These are phyloP conservation scores for Macroglossus sobrinus DNA, from an alignment of 2,113 vertebrate genomes.

Conservation along the genomic window DNA sequence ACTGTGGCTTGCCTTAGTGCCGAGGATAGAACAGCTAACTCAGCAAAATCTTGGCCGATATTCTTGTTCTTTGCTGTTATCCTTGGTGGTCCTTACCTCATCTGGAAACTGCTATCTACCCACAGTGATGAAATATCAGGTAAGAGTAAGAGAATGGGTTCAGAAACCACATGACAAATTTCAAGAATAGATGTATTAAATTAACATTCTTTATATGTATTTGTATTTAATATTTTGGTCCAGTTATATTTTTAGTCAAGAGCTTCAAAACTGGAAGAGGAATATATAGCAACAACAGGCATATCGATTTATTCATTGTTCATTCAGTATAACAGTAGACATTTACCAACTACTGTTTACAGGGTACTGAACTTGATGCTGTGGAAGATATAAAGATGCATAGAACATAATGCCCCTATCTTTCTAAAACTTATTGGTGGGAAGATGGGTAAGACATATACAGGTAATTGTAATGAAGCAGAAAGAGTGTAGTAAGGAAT, in stretches of 20 bases:
- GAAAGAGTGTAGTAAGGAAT: not conserved
- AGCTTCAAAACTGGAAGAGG: not conserved
- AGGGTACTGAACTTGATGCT: slow-evolving; percentile 4
- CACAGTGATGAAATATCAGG: slow-evolving; percentile 85
- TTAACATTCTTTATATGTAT: slow-evolving; percentile 24
- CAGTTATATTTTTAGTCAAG: slow-evolving; percentile 42
- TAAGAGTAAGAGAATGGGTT: slow-evolving; percentile 71
- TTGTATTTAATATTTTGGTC: slow-evolving; percentile 48
- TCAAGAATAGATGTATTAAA: slow-evolving; percentile 24
- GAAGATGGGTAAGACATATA: not conserved
- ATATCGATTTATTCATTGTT: slow-evolving; percentile 19
- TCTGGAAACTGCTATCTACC: slow-evolving; percentile 95
- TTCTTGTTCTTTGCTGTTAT: slow-evolving; percentile 97
- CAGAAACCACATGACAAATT: not conserved
- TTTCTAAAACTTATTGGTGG: not conserved
- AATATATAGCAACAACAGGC: not conserved
- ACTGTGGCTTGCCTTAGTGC: slow-evolving; percentile 82
- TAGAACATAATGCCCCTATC: not conserved
- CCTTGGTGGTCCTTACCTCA: slow-evolving; percentile 96
- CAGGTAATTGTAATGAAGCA: slow-evolving; percentile 3
- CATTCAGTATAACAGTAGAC: not conserved
- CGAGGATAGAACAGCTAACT: slow-evolving; percentile 82
- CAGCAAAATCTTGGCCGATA: slow-evolving; percentile 98
- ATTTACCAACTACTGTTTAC: not conserved
- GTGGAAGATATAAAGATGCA: not conserved